phyloP scores from a whole-genome alignment of 2,113 vertebrate species.

The Paratilapia polleni region DNA sequence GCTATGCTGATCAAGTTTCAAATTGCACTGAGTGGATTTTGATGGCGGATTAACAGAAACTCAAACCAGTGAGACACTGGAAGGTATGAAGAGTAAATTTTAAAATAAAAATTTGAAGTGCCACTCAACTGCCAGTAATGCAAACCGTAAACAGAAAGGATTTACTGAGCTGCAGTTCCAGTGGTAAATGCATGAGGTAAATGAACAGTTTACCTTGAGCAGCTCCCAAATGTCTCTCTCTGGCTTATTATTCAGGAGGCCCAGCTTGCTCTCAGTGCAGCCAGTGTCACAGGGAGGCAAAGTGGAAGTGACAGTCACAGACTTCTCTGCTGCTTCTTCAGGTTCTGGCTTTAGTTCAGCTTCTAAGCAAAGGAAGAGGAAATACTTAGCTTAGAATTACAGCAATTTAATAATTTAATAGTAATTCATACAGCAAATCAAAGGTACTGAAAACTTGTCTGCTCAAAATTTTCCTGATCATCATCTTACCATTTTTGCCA shows the following conservation, averaged over 20 bases:
- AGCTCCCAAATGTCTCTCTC: conserved; percentile 83
- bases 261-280: conserved; percentile 87
- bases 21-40: no score
- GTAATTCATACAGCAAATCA: not conserved
- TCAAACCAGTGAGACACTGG: not conserved
- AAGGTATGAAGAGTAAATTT: not conserved
- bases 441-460: not conserved
- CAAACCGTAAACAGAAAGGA: not conserved
- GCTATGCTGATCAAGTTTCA: no score
- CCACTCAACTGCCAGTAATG: not conserved
- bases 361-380: not conserved
- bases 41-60: not conserved
- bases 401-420: no score
- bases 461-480: not conserved
- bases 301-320: not conserved
- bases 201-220: conserved; percentile 82
- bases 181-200: not conserved
- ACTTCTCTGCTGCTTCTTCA: not conserved
- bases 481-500: conserved; percentile 27
- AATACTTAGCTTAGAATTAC: not conserved
- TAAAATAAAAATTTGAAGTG: accelerated
- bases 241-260: conserved; percentile 84
- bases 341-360: not conserved
- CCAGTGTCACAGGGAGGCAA: conserved; percentile 84
- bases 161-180: not conserved